Percentiles rank a stretch among this genome's conserved stretches.
Conservation (phyloP, 2,888 invertebrate species). For the Limenitis camilla region DNA sequence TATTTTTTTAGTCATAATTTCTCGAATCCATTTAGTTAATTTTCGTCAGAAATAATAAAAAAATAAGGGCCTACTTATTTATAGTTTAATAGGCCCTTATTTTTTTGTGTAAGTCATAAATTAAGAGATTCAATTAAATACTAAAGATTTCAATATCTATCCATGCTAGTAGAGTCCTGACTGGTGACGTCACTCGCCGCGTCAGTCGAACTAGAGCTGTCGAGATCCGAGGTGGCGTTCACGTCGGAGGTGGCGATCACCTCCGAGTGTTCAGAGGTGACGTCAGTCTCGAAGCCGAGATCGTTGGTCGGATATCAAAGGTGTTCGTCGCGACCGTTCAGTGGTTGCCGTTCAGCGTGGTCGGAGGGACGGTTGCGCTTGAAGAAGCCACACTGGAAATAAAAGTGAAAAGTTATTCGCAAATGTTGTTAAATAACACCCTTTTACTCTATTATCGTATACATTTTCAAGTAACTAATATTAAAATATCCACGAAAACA, state of each 20-base stretch:
- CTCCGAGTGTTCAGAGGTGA: slow-evolving; percentile 36
- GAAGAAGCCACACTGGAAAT: slow-evolving; percentile 90
- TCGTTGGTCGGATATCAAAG: slow-evolving; percentile 74
- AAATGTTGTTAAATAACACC: not conserved
- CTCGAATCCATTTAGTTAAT: not conserved
- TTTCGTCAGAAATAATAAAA: slow-evolving; percentile 2
- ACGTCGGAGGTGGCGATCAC: slow-evolving; percentile 36
- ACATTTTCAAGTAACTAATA: too few species aligned
- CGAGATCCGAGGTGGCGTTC: slow-evolving; percentile 33
- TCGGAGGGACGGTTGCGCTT: slow-evolving; percentile 90
- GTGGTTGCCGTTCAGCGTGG: slow-evolving; percentile 87
- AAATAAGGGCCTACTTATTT: not conserved
- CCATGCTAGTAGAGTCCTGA: slow-evolving; percentile 59
- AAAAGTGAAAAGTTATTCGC: not conserved
- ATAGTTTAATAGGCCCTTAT: too few species aligned
- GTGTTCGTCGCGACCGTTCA: slow-evolving; percentile 87
- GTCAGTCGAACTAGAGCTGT: slow-evolving; percentile 45
- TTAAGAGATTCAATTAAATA: too few species aligned
- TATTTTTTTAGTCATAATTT: not conserved
- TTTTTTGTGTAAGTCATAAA: too few species aligned
- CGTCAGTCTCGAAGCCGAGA: slow-evolving; percentile 45
- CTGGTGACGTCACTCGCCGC: slow-evolving; percentile 69
- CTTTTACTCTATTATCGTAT: too few species aligned
- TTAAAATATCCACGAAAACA: too few species aligned
- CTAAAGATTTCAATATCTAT: slow-evolving; percentile 48